phyloP scores from a whole-genome alignment of 2,797 vertebrate genomes.

The Antennarius maculatus region DNA sequence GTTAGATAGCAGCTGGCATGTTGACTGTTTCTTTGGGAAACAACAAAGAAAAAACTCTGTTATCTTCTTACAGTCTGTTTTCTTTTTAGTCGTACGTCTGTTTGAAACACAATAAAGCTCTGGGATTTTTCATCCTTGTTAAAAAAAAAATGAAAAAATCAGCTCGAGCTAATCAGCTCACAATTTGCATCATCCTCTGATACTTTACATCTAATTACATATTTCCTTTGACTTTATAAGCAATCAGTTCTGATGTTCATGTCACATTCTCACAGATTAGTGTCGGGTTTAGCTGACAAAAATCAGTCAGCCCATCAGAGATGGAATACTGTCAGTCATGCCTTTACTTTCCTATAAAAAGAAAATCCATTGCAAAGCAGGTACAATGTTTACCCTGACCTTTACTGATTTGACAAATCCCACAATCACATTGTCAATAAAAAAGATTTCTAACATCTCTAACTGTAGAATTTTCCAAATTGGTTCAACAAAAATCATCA shows the following conservation, averaged over 20 bases:
- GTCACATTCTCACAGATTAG: not conserved
- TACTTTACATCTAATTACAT: not conserved
- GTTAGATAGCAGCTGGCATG: not conserved
- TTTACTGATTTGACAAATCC: not conserved
- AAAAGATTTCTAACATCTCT: not conserved
- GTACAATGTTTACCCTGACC: not conserved
- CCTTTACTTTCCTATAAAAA: not conserved
- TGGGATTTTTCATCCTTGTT: not conserved
- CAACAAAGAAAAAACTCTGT: not conserved
- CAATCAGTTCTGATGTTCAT: not conserved
- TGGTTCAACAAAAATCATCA: too few relatives aligned
- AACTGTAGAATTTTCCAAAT: too few relatives aligned
- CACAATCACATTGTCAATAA: not conserved
- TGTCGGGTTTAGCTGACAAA: too few relatives aligned
- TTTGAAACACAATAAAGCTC: slow-evolving; percentile 1
- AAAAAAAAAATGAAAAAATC: too few relatives aligned
- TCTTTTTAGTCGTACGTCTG: not conserved
- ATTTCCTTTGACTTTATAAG: slow-evolving; percentile 7
- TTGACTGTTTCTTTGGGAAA: not conserved
- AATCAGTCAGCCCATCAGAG: too few relatives aligned
- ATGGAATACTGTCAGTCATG: too few relatives aligned
- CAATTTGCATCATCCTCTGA: not conserved
- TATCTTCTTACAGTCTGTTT: not conserved
- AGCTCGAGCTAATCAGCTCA: not conserved
- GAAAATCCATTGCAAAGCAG: not conserved